Conservation (phyloP, 1,140 invertebrate species). For the Ectropis grisescens region DNA sequence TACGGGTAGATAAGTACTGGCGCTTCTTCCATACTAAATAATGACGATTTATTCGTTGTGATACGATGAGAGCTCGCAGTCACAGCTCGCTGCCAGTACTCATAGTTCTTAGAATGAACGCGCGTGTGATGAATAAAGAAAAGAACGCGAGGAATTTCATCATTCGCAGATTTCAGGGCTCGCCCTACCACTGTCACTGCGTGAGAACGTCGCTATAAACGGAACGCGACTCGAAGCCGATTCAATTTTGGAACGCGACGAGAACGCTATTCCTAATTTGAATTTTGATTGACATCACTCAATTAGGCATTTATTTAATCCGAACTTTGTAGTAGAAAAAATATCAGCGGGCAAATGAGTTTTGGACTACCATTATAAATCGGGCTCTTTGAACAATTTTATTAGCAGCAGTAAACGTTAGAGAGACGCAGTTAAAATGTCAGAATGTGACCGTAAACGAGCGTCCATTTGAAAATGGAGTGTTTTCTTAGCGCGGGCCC, state of each 20-base stretch:
- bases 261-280: constrained; percentile 19
- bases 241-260: constrained; percentile 24
- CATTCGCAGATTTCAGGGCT: constrained; percentile 60
- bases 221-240: constrained; percentile 26
- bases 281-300: constrained; percentile 26
- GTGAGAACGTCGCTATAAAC: constrained; percentile 49
- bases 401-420: constrained; percentile 50
- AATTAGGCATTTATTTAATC: constrained; percentile 25
- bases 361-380: constrained; percentile 35
- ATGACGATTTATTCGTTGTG: constrained; percentile 49
- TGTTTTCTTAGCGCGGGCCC: constrained; percentile 47
- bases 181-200: constrained; percentile 27
- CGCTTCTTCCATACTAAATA: constrained; percentile 53
- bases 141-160: constrained; percentile 52
- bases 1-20: constrained; percentile 37
- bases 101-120: constrained; percentile 53
- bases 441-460: constrained; percentile 57
- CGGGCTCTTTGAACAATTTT: constrained; percentile 51
- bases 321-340: constrained; percentile 10
- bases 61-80: constrained; percentile 37
- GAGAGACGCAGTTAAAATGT: constrained; percentile 56
- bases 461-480: constrained; percentile 48
- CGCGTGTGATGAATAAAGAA: constrained; percentile 64
- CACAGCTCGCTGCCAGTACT: constrained; percentile 33
- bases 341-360: constrained; percentile 18